Base-by-base conservation (phyloP, 2,888 invertebrate species). In the Heliconius ethilla region DNA sequence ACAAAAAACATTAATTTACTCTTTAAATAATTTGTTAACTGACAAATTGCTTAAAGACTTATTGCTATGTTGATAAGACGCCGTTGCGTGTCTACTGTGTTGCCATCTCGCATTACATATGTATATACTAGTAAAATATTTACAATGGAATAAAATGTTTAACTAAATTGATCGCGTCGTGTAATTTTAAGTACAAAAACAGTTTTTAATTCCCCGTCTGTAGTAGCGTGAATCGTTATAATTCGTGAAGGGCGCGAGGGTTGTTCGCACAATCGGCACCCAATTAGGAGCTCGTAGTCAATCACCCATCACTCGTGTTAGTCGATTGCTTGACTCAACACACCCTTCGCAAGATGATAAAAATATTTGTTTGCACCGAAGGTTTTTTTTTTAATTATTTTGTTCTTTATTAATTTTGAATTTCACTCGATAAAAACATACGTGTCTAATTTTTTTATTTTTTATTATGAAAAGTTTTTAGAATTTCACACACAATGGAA, bases 51-150 rank as follows among this genome's bases (percentile, higher is more conserved):
- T 85, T 87, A 89, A 83, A 82, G 78, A 82, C 91, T 92, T 93
- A 93, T 93, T 93, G 92, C 93, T 92, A 91, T 88, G 78, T 85
- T 89, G 88, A 86, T 75, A 78, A 73, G 69, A 75, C 76, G 85
- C 83, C 83, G 81, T 76, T 40, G 82, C 88, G 86, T 82, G 83
- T 83, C 81, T 84, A 84, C 84, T 78, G 82, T 86, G 85, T 85
- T 89, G 85, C 86, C 86, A 87, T 83, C 82, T 77, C 81, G 70
- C 81, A 83, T 80, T 79, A 79, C 82, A 83, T 82, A 59, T 59
- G 59, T 59, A 59, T n/a, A 59, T 59, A 81, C 84, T 85, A 83
- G 81, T 83, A 83, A 78, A 83, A 83, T 88, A 87, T 88, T 86
- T 89, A 89, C 89, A 89, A 80, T 77, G 69, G 75, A 81, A 80